phyloP scores from a whole-genome alignment of 2,113 vertebrate species.

The Carlito syrichta region DNA sequence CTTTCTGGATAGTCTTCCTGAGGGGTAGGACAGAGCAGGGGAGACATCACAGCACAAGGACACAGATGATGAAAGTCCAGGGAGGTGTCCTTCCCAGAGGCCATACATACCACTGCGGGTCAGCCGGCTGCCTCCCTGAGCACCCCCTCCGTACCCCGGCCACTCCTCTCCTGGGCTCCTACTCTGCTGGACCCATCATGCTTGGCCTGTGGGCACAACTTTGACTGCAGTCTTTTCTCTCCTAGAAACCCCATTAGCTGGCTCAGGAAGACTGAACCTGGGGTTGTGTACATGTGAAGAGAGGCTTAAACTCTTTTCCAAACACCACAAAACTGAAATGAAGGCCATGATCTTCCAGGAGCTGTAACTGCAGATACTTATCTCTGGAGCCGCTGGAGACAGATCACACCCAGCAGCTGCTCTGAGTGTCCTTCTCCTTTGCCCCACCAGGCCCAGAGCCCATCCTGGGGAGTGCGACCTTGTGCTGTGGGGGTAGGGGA shows the following conservation, averaged over 20 bases:
- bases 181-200: rapidly evolving
- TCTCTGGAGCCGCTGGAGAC: background rate
- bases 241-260: background rate
- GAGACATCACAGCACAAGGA: too few relatives aligned
- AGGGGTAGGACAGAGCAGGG: background rate
- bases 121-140: background rate
- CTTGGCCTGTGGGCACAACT: background rate
- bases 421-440: background rate
- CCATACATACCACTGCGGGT: background rate
- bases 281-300: background rate
- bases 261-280: background rate
- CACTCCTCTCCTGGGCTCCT: background rate
- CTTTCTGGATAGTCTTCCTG: background rate
- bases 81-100: background rate
- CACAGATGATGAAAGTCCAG: background rate
- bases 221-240: background rate
- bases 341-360: constrained; percentile 5
- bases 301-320: background rate
- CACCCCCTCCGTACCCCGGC: too few relatives aligned
- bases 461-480: background rate
- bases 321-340: background rate
- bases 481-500: background rate
- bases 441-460: background rate
- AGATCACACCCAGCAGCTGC: background rate
- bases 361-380: background rate